A percentile compares a stretch with the other conserved stretches of the same genome.
Evolutionary conservation across 2,888 invertebrate genomes (phyloP).

Genomic region (Dugesia japonica): DNA sequence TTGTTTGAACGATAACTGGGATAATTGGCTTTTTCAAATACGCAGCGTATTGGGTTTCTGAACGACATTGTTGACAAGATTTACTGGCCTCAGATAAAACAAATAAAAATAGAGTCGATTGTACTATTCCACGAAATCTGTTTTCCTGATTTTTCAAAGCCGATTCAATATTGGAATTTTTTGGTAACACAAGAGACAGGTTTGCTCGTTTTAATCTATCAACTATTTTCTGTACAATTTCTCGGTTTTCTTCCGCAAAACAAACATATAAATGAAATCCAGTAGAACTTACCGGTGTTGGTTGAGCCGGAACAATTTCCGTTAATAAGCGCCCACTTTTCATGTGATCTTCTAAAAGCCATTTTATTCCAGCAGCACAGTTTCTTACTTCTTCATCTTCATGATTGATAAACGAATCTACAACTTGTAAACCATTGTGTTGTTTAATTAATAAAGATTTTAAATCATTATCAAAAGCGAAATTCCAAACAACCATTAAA

Average conservation of each 20-base stretch:
- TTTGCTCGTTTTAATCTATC: constrained; percentile 35
- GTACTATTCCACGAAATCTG: constrained; percentile 28
- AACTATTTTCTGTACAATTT: constrained; percentile 38
- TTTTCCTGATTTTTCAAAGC: background rate
- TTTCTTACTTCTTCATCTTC: constrained; percentile 1
- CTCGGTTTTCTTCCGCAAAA: constrained; percentile 37
- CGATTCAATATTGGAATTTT: constrained; percentile 14
- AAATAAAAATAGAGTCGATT: background rate
- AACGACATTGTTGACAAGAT: constrained; percentile 39
- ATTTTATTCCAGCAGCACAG: background rate
- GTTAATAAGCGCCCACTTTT: background rate
- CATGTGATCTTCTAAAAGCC: background rate
- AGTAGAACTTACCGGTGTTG: background rate
- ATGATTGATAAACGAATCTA: background rate
- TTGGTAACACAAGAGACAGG: constrained; percentile 28
- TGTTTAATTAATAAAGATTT: background rate
- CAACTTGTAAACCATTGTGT: constrained; percentile 1
- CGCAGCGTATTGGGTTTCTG: background rate
- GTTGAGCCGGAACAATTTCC: background rate
- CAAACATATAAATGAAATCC: constrained; percentile 11
- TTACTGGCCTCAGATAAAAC: constrained; percentile 3
- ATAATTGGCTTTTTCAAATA: constrained; percentile 40
- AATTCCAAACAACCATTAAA: constrained; percentile 14
- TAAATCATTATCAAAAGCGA: background rate
- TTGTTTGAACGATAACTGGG: constrained; percentile 42